A percentile compares a stretch with the other conserved stretches of the same genome.
Conservation (phyloP, 53 echinoderm and acorn worm species). For the Antedon mediterranea region DNA sequence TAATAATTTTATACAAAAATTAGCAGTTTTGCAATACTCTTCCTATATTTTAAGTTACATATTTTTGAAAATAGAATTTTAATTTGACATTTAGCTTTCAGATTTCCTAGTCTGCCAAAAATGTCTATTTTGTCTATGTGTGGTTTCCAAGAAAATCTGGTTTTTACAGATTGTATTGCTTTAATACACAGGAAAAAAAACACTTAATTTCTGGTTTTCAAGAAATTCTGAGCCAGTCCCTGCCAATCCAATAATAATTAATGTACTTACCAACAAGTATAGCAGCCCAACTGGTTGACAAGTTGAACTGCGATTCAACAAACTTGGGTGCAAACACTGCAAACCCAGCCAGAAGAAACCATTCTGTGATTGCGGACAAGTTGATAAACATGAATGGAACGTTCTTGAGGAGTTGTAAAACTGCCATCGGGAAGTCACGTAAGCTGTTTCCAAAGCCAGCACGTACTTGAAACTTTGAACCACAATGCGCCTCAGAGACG, state of each 20-base stretch:
- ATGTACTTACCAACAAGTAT: conserved; percentile 71
- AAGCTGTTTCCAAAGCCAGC: conserved; percentile 81
- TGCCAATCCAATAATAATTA: not conserved
- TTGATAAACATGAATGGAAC: conserved; percentile 85
- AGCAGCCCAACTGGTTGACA: conserved; percentile 75
- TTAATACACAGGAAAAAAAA: too few relatives aligned
- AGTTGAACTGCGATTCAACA: conserved; percentile 81
- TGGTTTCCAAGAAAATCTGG: too few relatives aligned
- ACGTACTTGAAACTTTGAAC: conserved; percentile 45
- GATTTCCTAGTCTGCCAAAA: too few relatives aligned
- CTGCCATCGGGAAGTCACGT: conserved; percentile 71
- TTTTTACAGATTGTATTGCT: too few relatives aligned
- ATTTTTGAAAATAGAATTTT: too few relatives aligned
- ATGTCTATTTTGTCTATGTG: too few relatives aligned
- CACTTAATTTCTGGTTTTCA: too few relatives aligned
- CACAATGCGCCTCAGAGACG: conserved; percentile 70
- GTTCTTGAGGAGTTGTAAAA: conserved; percentile 50
- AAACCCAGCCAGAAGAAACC: conserved; percentile 76
- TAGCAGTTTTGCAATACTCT: too few relatives aligned
- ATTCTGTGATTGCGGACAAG: conserved; percentile 64
- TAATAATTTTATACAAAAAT: too few relatives aligned
- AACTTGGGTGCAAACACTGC: conserved; percentile 93
- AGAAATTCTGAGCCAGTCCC: too few relatives aligned
- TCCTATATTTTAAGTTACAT: too few relatives aligned
- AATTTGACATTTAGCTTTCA: too few relatives aligned